Percentiles rank a stretch among this genome's conserved stretches.
phyloP scores from a whole-genome alignment of 2,113 vertebrate species.

The Saguinus midas region DNA sequence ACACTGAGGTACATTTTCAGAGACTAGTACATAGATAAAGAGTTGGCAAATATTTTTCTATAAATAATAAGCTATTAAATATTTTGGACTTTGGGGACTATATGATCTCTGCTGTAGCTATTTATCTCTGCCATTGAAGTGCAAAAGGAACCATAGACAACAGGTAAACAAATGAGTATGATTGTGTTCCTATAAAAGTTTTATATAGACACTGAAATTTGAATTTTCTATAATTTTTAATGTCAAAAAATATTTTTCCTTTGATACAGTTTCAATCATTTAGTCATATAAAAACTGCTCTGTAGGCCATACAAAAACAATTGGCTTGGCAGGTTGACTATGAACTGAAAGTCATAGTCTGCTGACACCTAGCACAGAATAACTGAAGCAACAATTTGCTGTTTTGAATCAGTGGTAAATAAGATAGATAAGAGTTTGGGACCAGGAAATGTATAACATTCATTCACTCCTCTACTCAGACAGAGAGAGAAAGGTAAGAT shows the following conservation, averaged over 20 bases:
- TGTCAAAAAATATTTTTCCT: background rate
- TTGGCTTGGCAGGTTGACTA: background rate
- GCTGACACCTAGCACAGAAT: background rate
- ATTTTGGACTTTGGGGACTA: background rate
- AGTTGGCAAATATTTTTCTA: background rate
- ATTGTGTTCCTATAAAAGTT: background rate
- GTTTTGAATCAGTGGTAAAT: background rate
- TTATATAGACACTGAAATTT: background rate
- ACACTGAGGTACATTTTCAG: conserved; percentile 14
- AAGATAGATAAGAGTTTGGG: background rate
- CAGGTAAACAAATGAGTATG: background rate
- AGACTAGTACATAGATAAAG: background rate
- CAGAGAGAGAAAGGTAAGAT: background rate
- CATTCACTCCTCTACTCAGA: background rate
- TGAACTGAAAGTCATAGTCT: background rate
- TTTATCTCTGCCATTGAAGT: background rate
- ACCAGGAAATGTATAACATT: background rate
- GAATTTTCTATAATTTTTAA: background rate
- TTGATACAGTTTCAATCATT: background rate
- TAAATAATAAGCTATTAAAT: background rate
- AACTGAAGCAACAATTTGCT: background rate
- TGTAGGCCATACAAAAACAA: background rate
- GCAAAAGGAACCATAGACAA: background rate
- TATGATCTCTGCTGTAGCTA: background rate
- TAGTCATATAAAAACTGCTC: background rate